Conservation (phyloP, 2,797 vertebrate species). For the Cuniculus paca region DNA sequence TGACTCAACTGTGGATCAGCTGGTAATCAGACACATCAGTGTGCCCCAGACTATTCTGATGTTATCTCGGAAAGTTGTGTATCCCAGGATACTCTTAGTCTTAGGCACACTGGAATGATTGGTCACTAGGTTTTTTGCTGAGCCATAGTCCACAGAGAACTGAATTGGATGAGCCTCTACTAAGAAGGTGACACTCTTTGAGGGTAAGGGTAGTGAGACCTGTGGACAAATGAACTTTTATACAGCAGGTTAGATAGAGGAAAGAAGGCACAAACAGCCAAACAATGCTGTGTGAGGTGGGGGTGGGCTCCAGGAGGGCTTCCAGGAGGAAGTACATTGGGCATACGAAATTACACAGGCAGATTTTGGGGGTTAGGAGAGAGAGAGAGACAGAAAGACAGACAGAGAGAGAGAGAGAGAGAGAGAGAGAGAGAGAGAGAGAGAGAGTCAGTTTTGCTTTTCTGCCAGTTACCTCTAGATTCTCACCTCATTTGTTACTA, state of each 20-base stretch:
- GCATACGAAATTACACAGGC: neutral
- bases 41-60: neutral
- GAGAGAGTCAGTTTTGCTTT: neutral
- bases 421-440: neutral
- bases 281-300: neutral
- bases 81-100: neutral
- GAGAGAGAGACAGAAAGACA: neutral
- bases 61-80: neutral
- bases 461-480: neutral
- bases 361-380: neutral
- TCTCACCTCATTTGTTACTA: neutral
- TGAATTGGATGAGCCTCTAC: neutral
- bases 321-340: neutral
- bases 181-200: no score
- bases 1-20: neutral
- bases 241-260: neutral
- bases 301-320: neutral
- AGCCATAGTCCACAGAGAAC: neutral
- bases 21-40: neutral
- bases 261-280: neutral
- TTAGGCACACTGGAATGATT: neutral
- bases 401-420: neutral
- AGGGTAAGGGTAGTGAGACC: neutral
- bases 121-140: neutral
- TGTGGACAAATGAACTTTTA: neutral